Percentiles rank a stretch among this genome's conserved stretches.
Conservation (phyloP, 2,797 vertebrate genomes). For the Oreochromis grahami region DNA sequence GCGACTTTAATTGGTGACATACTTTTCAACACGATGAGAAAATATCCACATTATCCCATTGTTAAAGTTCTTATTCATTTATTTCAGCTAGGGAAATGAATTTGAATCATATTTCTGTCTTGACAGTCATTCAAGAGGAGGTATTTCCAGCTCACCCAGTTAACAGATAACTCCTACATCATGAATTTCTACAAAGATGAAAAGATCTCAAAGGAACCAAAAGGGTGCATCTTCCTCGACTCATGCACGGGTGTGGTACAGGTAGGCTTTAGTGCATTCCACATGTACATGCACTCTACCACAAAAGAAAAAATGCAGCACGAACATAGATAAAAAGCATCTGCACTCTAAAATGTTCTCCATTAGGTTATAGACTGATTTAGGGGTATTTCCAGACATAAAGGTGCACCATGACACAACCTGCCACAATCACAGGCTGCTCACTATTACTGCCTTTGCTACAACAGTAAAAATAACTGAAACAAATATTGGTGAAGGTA, state of each 20-base stretch:
- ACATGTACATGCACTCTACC: not conserved
- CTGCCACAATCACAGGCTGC: not conserved
- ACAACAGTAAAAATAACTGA: not conserved
- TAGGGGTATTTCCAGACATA: not conserved
- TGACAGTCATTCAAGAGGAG: constrained; percentile 95
- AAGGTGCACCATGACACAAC: not conserved
- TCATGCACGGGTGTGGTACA: constrained; percentile 96
- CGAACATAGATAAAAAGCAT: not conserved
- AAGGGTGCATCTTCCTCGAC: constrained; percentile 98
- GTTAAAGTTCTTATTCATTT: not conserved
- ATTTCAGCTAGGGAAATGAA: not conserved
- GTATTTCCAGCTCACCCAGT: constrained; percentile 95
- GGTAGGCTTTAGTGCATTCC: constrained; percentile 71
- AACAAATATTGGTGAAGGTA: not conserved
- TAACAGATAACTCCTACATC: constrained; percentile 97
- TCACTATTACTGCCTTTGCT: not conserved
- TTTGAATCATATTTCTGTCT: not conserved
- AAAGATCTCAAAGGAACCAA: constrained; percentile 98
- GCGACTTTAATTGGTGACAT: not conserved
- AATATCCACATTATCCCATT: not conserved
- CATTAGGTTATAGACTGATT: not conserved
- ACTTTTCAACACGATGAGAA: not conserved
- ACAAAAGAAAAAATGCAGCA: not conserved
- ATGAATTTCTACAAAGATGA: constrained; percentile 99
- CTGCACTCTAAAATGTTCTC: not conserved